Conservation (phyloP, 1,140 invertebrate genomes). For the Ceratoteleas bidentatus region DNA sequence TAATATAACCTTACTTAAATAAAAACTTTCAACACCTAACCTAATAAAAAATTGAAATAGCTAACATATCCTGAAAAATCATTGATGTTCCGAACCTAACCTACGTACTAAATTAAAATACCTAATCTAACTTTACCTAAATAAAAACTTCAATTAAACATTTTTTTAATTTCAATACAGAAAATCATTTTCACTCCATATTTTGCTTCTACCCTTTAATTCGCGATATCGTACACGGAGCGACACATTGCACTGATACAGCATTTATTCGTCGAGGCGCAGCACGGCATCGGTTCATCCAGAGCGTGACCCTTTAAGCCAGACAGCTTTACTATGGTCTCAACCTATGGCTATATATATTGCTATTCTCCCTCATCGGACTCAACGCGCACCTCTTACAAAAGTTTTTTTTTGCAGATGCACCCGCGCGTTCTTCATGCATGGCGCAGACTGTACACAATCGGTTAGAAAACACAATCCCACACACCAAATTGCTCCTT, state of each 20-base stretch:
- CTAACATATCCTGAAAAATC: too few relatives aligned
- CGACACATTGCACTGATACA: slow-evolving; percentile 15
- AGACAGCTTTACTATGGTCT: slow-evolving; percentile 78
- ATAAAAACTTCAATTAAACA: too few relatives aligned
- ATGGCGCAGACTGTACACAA: slow-evolving; percentile 27
- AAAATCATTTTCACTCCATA: too few relatives aligned
- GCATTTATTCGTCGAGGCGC: slow-evolving; percentile 19
- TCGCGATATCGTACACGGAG: slow-evolving; percentile 9
- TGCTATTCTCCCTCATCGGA: slow-evolving; percentile 67
- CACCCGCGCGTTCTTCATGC: slow-evolving; percentile 59
- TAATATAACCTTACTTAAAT: too few relatives aligned
- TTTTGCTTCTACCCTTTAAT: too few relatives aligned
- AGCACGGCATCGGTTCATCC: slow-evolving; percentile 53
- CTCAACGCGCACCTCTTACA: slow-evolving; percentile 64
- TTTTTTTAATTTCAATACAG: too few relatives aligned
- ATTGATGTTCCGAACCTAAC: too few relatives aligned
- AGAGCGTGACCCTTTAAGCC: slow-evolving; percentile 77
- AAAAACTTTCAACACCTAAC: too few relatives aligned
- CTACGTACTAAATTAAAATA: too few relatives aligned
- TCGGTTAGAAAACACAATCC: slow-evolving; percentile 41
- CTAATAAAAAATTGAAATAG: too few relatives aligned
- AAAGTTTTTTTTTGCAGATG: slow-evolving; percentile 72
- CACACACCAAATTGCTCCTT: slow-evolving; percentile 27
- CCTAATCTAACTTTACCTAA: too few relatives aligned
- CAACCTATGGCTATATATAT: slow-evolving; percentile 72